A percentile compares a stretch with the other conserved stretches of the same genome.
These are phyloP conservation scores for Drosophila greeni DNA, from an alignment of 2,888 invertebrate genomes.

Conservation along the genomic window DNA sequence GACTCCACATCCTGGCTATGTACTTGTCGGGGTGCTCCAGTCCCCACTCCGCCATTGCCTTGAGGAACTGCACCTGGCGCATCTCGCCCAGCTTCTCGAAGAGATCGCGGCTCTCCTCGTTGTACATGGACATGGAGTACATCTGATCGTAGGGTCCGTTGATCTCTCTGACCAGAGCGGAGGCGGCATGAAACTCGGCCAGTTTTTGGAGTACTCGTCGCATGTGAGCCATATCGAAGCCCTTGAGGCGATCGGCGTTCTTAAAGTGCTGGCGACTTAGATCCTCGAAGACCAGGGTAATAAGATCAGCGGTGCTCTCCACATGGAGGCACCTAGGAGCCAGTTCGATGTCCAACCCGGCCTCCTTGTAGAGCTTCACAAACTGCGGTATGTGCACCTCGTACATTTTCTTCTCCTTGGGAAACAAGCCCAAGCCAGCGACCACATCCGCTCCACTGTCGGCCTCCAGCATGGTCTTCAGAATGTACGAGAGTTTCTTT, in stretches of 20 bases:
- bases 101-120: constrained; percentile 39
- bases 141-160: constrained; percentile 56
- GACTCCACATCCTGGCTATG: background rate
- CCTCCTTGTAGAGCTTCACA: constrained; percentile 60
- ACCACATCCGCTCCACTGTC: constrained; percentile 50
- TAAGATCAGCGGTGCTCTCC: constrained; percentile 53
- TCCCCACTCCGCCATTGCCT: constrained; percentile 30
- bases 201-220: constrained; percentile 59
- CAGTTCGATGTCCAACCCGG: constrained; percentile 55
- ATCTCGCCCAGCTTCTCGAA: constrained; percentile 29
- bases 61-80: constrained; percentile 18
- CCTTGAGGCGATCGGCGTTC: constrained; percentile 65
- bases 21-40: constrained; percentile 17
- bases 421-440: constrained; percentile 65
- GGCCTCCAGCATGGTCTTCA: constrained; percentile 66
- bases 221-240: constrained; percentile 66
- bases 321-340: constrained; percentile 62
- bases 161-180: constrained; percentile 53
- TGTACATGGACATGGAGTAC: constrained; percentile 38
- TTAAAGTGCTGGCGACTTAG: constrained; percentile 53
- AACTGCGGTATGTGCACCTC: constrained; percentile 62
- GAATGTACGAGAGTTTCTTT: constrained; percentile 64
- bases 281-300: constrained; percentile 70
- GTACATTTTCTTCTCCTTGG: constrained; percentile 72
- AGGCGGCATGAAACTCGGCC: constrained; percentile 74